phyloP scores from a whole-genome alignment of 1,140 invertebrate species.

The Zaprionus kolodkinae region DNA sequence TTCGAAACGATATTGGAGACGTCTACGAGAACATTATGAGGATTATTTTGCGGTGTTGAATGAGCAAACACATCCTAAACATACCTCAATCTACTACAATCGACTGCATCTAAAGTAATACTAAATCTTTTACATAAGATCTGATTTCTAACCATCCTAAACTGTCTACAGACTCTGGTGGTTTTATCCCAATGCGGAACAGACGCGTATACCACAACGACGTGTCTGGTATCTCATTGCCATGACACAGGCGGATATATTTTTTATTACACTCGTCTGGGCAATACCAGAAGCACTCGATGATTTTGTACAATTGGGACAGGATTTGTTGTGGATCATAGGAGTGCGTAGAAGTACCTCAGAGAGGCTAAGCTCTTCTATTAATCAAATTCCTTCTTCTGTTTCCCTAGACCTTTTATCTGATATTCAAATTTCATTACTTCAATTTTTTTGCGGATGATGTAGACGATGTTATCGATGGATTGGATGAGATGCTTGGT shows the following conservation, averaged over 20 bases:
- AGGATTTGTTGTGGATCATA: conserved; percentile 40
- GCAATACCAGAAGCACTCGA: conserved; percentile 15
- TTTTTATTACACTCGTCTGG: not conserved
- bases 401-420: not conserved
- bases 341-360: conserved; percentile 12
- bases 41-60: conserved; percentile 13
- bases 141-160: not conserved
- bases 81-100: conserved; percentile 27
- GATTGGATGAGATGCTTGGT: conserved; percentile 25
- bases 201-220: not conserved
- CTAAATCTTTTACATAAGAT: not conserved
- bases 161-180: conserved; percentile 18
- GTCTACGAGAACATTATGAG: conserved; percentile 6
- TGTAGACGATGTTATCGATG: conserved; percentile 36
- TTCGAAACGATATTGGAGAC: not conserved
- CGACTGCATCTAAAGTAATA: conserved; percentile 29
- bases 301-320: conserved; percentile 41
- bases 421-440: conserved; percentile 9
- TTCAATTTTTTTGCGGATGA: conserved; percentile 23
- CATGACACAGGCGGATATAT: not conserved
- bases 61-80: conserved; percentile 15
- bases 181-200: conserved; percentile 39
- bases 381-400: not conserved
- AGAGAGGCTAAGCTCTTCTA: no score
- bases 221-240: conserved; percentile 33